These are phyloP conservation scores for Alca torda DNA, from an alignment of 2,797 vertebrate genomes.

Conservation along the genomic window DNA sequence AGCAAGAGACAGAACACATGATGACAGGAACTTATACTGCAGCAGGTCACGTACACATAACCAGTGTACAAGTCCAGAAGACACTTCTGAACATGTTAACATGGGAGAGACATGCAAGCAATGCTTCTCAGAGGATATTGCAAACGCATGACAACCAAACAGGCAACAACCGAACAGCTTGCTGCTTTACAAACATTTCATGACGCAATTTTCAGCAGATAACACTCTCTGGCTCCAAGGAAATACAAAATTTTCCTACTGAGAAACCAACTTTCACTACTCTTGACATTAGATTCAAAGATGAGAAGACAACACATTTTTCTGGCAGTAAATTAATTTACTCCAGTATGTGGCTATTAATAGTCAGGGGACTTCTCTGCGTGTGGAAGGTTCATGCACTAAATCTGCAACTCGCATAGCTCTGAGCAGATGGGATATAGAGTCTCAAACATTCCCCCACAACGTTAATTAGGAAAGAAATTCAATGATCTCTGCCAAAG, in stretches of 20 bases:
- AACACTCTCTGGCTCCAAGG: not conserved
- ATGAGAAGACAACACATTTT: not conserved
- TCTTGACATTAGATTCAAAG: not conserved
- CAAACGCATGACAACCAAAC: not conserved
- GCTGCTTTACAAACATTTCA: not conserved
- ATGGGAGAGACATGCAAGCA: not conserved
- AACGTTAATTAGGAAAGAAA: not conserved
- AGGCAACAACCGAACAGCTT: not conserved
- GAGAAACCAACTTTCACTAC: not conserved
- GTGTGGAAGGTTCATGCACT: not conserved
- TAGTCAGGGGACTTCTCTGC: slow-evolving; percentile 20
- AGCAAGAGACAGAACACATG: not conserved
- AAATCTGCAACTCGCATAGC: not conserved
- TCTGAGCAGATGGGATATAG: slow-evolving; percentile 39
- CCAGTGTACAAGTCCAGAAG: not conserved
- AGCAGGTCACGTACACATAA: not conserved
- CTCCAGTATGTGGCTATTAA: not conserved
- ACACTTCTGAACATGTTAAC: not conserved
- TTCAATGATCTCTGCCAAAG: not conserved
- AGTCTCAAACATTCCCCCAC: not conserved
- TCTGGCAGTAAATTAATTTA: not conserved
- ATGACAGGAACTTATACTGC: rapidly evolving
- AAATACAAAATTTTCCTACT: not conserved
- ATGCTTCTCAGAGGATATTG: not conserved
- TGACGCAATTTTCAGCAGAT: not conserved